Percentiles rank a stretch among this genome's conserved stretches.
phyloP scores from a whole-genome alignment of 2,888 invertebrate species.

The Syritta pipiens region DNA sequence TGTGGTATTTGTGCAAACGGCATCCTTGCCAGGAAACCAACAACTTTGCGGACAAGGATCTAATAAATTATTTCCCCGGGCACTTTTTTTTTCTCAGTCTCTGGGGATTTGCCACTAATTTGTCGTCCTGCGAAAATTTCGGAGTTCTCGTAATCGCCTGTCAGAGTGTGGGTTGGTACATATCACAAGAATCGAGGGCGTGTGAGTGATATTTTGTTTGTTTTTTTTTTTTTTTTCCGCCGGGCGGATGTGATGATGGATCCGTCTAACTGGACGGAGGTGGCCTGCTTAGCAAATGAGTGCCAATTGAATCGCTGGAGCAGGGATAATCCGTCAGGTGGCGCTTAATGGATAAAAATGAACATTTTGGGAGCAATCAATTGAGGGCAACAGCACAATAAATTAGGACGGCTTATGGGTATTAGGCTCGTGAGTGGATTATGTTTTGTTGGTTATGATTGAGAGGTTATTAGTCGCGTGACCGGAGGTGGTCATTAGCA shows the following conservation, averaged over 20 bases:
- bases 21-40: constrained; percentile 46
- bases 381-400: constrained; percentile 26
- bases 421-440: constrained; percentile 23
- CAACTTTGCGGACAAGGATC: constrained; percentile 41
- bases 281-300: not conserved
- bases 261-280: not conserved
- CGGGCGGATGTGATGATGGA: too few relatives aligned
- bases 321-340: constrained; percentile 37
- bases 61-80: constrained; percentile 62
- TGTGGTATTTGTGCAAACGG: constrained; percentile 55
- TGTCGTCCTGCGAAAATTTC: constrained; percentile 20
- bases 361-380: constrained; percentile 39
- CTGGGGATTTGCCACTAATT: constrained; percentile 52
- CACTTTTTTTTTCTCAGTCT: not conserved
- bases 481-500: not conserved
- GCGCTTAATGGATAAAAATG: constrained; percentile 27
- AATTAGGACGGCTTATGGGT: constrained; percentile 26
- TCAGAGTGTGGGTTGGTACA: constrained; percentile 1
- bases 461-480: not conserved
- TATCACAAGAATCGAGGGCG: too few relatives aligned
- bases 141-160: too few relatives aligned
- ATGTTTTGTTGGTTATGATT: constrained; percentile 5
- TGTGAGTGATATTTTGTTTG: constrained; percentile 9
- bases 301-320: not conserved
- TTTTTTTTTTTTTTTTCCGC: too few relatives aligned